These are phyloP conservation scores for Hirtodrosophila cameraria DNA, from an alignment of 2,888 invertebrate genomes.

Conservation along the genomic window DNA sequence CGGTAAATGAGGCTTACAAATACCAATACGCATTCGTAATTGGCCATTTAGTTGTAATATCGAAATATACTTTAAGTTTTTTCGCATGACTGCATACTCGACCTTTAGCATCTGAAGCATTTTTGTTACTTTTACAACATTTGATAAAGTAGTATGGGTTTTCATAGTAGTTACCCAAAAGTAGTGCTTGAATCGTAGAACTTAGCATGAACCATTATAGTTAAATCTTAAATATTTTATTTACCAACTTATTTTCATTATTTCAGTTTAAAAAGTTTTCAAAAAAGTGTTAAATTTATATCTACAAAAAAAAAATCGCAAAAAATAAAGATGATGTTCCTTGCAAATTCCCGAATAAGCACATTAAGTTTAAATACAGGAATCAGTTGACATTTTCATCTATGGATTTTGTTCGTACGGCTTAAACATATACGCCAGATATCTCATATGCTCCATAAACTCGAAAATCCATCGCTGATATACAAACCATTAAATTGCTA, in stretches of 20 bases:
- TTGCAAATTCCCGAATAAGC: too few relatives aligned
- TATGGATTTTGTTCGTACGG: conserved; percentile 12
- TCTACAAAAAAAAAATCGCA: too few relatives aligned
- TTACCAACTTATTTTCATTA: background rate
- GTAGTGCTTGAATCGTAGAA: conserved; percentile 63
- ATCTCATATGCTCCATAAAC: conserved; percentile 20
- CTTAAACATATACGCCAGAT: conserved; percentile 15
- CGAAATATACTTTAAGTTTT: conserved; percentile 59
- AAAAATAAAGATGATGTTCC: too few relatives aligned
- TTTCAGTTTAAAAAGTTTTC: background rate
- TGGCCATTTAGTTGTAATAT: conserved; percentile 69
- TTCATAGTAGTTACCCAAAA: conserved; percentile 18
- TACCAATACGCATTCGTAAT: conserved; percentile 63
- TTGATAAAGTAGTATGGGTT: conserved; percentile 29
- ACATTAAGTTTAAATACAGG: too few relatives aligned
- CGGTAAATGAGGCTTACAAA: conserved; percentile 38
- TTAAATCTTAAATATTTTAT: conserved; percentile 26
- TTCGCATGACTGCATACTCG: conserved; percentile 43
- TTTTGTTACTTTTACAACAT: conserved; percentile 1
- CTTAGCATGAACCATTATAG: conserved; percentile 52
- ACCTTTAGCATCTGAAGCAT: conserved; percentile 34
- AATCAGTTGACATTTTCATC: conserved; percentile 5
- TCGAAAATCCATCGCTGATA: conserved; percentile 29
- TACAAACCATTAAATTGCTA: conserved; percentile 14
- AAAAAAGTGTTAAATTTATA: too few relatives aligned